Conservation (phyloP, 2,113 vertebrate genomes). For the Platysteira castanea region DNA sequence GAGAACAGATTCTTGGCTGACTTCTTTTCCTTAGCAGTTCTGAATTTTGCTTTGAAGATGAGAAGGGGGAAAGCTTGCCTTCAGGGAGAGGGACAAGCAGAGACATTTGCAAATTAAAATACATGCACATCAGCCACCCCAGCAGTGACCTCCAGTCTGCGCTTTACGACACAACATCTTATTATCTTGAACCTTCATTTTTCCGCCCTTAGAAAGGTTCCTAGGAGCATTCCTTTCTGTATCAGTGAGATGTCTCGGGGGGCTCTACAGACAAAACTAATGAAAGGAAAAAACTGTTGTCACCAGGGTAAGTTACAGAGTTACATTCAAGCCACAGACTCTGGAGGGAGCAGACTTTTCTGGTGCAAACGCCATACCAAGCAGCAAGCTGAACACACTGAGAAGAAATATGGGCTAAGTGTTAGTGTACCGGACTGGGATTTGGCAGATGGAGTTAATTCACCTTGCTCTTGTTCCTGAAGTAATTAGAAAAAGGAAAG, state of each 20-base stretch:
- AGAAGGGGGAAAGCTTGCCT: conserved; percentile 11
- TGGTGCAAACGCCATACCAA: neutral
- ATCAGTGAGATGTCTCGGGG: neutral
- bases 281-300: neutral
- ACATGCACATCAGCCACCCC: neutral
- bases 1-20: conserved; percentile 43
- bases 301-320: neutral
- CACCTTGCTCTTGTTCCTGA: neutral
- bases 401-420: neutral
- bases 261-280: neutral
- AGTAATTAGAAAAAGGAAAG: neutral
- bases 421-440: neutral
- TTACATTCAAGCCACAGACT: neutral
- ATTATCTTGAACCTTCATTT: neutral
- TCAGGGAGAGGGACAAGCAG: conserved; percentile 29
- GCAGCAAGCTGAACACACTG: neutral
- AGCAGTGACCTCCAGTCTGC: neutral
- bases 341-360: neutral
- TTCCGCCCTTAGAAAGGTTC: conserved; percentile 9
- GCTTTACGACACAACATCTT: neutral
- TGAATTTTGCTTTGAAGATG: conserved; percentile 20
- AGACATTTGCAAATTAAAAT: conserved; percentile 19
- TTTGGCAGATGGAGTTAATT: neutral
- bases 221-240: neutral
- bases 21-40: neutral